A percentile compares a stretch with the other conserved stretches of the same genome.
phyloP scores from a whole-genome alignment of 2,113 vertebrate genomes.

The Mus spicilegus region DNA sequence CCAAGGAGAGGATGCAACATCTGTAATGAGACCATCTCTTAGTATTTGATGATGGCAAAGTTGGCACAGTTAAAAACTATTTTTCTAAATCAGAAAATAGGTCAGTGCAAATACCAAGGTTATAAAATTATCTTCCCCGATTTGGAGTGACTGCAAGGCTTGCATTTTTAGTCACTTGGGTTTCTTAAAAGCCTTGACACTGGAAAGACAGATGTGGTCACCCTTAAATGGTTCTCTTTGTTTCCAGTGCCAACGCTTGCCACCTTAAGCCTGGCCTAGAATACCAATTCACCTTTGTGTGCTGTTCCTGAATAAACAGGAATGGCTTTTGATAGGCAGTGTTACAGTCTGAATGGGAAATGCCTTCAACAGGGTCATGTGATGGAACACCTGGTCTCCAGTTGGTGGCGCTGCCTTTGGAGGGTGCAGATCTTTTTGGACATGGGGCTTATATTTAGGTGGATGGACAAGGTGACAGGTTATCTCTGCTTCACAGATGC shows the following conservation, averaged over 20 bases:
- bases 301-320: not conserved
- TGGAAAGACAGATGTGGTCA: slow-evolving; percentile 1
- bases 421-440: not conserved
- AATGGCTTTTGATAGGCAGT: not conserved
- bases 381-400: not conserved
- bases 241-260: not conserved
- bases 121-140: not conserved
- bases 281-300: not conserved
- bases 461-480: not conserved
- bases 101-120: slow-evolving; percentile 25
- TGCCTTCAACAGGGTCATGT: not conserved
- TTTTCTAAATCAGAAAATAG: slow-evolving; percentile 28
- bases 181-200: slow-evolving; percentile 34
- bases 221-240: slow-evolving; percentile 18
- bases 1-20: not conserved
- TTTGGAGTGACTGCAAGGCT: slow-evolving; percentile 9
- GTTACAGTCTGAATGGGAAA: not conserved
- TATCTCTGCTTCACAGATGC: not conserved
- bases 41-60: slow-evolving; percentile 31
- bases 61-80: not conserved
- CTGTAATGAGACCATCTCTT: not conserved
- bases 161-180: slow-evolving; percentile 14
- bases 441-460: not conserved
- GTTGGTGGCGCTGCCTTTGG: not conserved
- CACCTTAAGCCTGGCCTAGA: not conserved